These are phyloP conservation scores for Enteromius anoplus DNA, from an alignment of 2,797 vertebrate genomes.

Conservation along the genomic window DNA sequence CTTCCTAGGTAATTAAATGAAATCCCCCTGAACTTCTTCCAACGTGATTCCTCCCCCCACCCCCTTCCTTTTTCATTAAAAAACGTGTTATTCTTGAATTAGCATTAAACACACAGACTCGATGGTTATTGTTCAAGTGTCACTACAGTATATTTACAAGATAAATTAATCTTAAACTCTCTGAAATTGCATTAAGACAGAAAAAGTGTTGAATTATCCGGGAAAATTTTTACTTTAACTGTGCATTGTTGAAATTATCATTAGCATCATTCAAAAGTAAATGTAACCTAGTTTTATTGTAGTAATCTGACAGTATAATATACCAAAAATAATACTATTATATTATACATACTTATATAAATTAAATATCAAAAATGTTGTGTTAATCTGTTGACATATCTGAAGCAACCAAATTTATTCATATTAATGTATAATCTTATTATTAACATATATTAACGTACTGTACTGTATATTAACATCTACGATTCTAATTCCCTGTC, in stretches of 20 bases:
- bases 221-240: no score
- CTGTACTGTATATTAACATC: neutral
- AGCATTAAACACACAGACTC: neutral
- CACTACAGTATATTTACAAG: neutral
- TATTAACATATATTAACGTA: no score
- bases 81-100: neutral
- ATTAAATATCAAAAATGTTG: slow-evolving; percentile 29
- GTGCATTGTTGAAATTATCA: neutral
- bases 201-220: neutral
- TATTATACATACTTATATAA: neutral
- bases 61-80: neutral
- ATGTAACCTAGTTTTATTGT: neutral
- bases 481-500: neutral
- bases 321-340: neutral
- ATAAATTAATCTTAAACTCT: neutral
- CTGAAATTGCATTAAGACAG: slow-evolving; percentile 4
- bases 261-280: neutral
- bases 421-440: slow-evolving; percentile 1
- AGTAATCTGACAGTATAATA: neutral
- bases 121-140: neutral
- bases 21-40: slow-evolving; percentile 24
- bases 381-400: slow-evolving; percentile 70
- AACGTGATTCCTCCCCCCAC: neutral
- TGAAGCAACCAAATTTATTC: neutral
- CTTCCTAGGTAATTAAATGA: slow-evolving; percentile 17